Percentiles rank a stretch among this genome's conserved stretches.
phyloP scores from a whole-genome alignment of 2,797 vertebrate species.

The Amniataba percoides region DNA sequence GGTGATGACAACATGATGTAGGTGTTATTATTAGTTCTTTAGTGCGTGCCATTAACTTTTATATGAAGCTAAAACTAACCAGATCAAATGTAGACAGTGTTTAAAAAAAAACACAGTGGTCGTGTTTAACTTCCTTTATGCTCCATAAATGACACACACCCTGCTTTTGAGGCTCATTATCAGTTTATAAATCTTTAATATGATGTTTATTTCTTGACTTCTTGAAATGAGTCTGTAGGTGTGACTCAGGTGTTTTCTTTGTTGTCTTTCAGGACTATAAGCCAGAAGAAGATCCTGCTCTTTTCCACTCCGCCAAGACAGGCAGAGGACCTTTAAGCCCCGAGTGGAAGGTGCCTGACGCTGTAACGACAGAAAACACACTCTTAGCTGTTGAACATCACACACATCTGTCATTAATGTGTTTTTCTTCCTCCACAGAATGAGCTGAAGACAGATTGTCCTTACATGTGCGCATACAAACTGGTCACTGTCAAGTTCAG shows the following conservation, averaged over 20 bases:
- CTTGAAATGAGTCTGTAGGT: too few species aligned
- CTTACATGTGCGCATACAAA: constrained; percentile 98
- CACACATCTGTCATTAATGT: not conserved
- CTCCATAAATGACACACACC: too few species aligned
- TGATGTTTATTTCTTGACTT: too few species aligned
- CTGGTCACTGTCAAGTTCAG: constrained; percentile 98
- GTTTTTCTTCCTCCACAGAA: constrained; percentile 81
- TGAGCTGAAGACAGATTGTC: constrained; percentile 90
- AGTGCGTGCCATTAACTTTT: too few species aligned
- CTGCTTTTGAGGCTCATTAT: too few species aligned
- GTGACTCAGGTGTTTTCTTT: not conserved
- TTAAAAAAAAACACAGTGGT: too few species aligned
- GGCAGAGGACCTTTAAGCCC: constrained; percentile 93
- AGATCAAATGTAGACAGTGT: too few species aligned
- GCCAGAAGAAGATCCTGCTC: constrained; percentile 91
- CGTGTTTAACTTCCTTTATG: too few species aligned
- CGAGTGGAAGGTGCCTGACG: constrained; percentile 92
- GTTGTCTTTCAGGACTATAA: constrained; percentile 91
- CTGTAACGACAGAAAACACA: not conserved
- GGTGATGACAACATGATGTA: too few species aligned
- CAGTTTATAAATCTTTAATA: too few species aligned
- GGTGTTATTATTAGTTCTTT: too few species aligned
- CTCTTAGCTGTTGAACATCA: accelerated
- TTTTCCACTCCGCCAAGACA: constrained; percentile 94
- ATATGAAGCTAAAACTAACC: too few species aligned